Percentiles rank a stretch among this genome's conserved stretches.
Evolutionary conservation across 2,113 vertebrate species (phyloP).

Genomic region (Leptodactylus fuscus): DNA sequence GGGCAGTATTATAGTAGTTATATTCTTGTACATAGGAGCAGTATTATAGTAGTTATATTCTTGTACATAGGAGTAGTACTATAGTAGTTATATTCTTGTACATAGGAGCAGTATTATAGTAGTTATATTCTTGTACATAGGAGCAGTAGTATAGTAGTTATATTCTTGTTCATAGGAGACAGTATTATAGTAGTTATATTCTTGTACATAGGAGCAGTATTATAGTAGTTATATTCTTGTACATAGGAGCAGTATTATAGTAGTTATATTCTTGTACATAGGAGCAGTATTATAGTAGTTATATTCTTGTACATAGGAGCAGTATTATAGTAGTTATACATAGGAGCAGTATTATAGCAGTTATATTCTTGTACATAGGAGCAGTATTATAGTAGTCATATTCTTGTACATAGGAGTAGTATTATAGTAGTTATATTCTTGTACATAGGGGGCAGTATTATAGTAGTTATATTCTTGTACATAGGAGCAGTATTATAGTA

Average conservation of each 20-base stretch:
- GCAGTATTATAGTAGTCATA: too few relatives aligned
- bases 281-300: neutral
- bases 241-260: neutral
- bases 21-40: neutral
- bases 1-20: too few relatives aligned
- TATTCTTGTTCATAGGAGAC: too few relatives aligned
- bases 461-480: neutral
- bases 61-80: neutral
- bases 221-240: neutral
- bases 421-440: too few relatives aligned
- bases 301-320: neutral
- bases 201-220: neutral
- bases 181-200: conserved; percentile 6
- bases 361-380: too few relatives aligned
- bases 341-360: too few relatives aligned
- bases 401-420: too few relatives aligned
- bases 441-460: too few relatives aligned
- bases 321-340: neutral
- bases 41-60: neutral
- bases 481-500: neutral
- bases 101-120: too few relatives aligned
- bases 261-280: too few relatives aligned
- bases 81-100: conserved; percentile 8
- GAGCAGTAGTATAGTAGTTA: too few relatives aligned
- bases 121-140: too few relatives aligned